Evolutionary conservation across 2,113 vertebrate genomes (phyloP).

Genomic region (Microcebus griseorufus): DNA sequence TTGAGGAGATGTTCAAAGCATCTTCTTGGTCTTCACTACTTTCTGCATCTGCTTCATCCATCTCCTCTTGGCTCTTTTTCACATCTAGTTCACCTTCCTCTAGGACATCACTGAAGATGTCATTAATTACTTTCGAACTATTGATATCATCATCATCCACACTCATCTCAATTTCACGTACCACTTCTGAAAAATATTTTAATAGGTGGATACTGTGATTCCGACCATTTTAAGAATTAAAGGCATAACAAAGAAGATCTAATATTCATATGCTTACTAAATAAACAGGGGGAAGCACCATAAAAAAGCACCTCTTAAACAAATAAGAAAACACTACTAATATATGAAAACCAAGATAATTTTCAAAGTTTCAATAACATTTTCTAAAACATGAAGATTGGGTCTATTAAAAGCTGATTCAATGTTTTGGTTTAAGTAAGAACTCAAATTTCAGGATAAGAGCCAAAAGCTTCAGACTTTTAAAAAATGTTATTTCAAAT

Average conservation of each 20-base stretch:
- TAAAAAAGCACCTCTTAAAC: background rate
- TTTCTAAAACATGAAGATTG: background rate
- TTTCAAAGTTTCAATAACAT: background rate
- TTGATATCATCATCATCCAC: slow-evolving; percentile 85
- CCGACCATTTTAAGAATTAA: background rate
- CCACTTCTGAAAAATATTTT: slow-evolving; percentile 78
- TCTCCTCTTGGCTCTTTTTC: slow-evolving; percentile 80
- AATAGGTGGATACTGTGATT: background rate
- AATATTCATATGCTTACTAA: background rate
- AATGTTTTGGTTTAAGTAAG: background rate
- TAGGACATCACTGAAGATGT: slow-evolving; percentile 92
- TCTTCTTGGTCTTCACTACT: slow-evolving; percentile 88
- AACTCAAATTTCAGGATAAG: background rate
- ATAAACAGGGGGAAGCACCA: background rate
- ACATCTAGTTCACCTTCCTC: slow-evolving; percentile 85
- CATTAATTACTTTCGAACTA: slow-evolving; percentile 93
- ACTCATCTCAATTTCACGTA: slow-evolving; percentile 83
- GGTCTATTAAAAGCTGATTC: background rate
- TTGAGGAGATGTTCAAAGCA: slow-evolving; percentile 96
- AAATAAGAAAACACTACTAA: background rate
- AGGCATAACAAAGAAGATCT: background rate
- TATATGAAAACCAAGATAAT: slow-evolving; percentile 19
- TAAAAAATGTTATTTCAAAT: background rate
- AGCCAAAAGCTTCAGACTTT: slow-evolving; percentile 3
- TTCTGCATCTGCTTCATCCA: slow-evolving; percentile 79